Evolutionary conservation across 1,140 invertebrate genomes (phyloP).

Genomic region (Colletes gigas): DNA sequence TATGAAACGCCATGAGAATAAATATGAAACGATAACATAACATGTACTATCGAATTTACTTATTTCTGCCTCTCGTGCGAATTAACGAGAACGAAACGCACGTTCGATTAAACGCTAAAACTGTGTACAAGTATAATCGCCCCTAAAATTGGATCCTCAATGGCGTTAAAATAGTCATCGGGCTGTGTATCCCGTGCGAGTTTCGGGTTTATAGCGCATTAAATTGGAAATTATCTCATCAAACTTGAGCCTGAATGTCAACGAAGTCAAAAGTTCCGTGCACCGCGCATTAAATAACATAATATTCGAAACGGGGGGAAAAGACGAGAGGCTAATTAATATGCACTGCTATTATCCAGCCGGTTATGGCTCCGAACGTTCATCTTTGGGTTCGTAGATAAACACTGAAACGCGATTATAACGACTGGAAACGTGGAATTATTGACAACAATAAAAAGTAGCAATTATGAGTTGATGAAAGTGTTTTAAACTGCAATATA

Average conservation of each 20-base stretch:
- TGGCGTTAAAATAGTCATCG: neutral
- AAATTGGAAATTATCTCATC: constrained; percentile 46
- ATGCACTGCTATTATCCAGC: constrained; percentile 20
- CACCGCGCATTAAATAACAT: constrained; percentile 41
- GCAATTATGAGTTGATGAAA: too few species aligned
- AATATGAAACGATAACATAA: too few species aligned
- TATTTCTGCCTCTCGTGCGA: neutral
- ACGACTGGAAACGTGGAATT: neutral
- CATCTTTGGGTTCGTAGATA: neutral
- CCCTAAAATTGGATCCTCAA: neutral
- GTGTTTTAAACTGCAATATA: too few species aligned
- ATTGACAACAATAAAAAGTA: neutral
- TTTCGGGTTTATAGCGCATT: constrained; percentile 38
- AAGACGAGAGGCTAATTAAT: constrained; percentile 48
- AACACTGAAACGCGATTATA: neutral
- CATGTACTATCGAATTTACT: neutral
- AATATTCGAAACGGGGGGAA: constrained; percentile 16
- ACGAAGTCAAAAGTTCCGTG: constrained; percentile 48
- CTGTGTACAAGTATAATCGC: neutral
- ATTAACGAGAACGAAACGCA: too few species aligned
- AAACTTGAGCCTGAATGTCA: constrained; percentile 35
- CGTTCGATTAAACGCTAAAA: neutral
- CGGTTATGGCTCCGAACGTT: neutral
- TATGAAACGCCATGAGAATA: too few species aligned
- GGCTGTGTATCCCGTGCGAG: neutral